A percentile compares a stretch with the other conserved stretches of the same genome.
These are phyloP conservation scores for Rhingia campestris DNA, from an alignment of 2,888 invertebrate species.

Conservation along the genomic window DNA sequence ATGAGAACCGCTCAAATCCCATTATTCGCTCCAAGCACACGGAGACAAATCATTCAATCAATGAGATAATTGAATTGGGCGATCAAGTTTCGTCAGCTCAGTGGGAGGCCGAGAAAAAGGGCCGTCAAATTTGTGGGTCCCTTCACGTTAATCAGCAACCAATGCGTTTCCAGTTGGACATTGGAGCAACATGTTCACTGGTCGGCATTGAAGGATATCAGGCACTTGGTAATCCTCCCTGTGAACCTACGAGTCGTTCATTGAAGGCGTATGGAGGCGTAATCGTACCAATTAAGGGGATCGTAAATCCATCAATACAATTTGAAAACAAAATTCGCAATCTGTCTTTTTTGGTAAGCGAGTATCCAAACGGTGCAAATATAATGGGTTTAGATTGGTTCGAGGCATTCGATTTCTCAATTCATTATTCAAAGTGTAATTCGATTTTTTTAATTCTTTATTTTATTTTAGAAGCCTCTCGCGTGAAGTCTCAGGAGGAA, in stretches of 20 bases:
- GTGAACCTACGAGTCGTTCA: slow-evolving; percentile 1
- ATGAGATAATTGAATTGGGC: neutral
- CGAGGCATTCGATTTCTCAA: too few relatives aligned
- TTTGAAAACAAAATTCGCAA: neutral
- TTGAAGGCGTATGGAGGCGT: slow-evolving; percentile 7
- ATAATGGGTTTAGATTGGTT: too few relatives aligned
- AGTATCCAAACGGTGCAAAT: too few relatives aligned
- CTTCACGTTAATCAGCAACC: slow-evolving; percentile 31
- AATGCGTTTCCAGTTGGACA: slow-evolving; percentile 26
- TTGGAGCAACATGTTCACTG: slow-evolving; percentile 24
- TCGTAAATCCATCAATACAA: neutral
- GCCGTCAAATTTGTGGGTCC: slow-evolving; percentile 3
- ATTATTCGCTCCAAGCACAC: neutral
- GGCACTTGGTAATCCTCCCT: neutral
- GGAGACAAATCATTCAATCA: neutral
- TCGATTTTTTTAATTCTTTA: too few relatives aligned
- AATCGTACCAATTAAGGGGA: slow-evolving; percentile 12
- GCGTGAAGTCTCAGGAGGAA: too few relatives aligned
- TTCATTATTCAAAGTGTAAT: too few relatives aligned
- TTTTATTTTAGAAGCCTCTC: too few relatives aligned
- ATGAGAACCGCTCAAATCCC: neutral
- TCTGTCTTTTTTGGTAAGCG: slow-evolving; percentile 4
- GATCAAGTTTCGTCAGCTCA: neutral
- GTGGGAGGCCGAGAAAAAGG: neutral
- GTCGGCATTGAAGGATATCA: slow-evolving; percentile 17